phyloP scores from a whole-genome alignment of 2,113 vertebrate species.

The Ciconia boyciana region DNA sequence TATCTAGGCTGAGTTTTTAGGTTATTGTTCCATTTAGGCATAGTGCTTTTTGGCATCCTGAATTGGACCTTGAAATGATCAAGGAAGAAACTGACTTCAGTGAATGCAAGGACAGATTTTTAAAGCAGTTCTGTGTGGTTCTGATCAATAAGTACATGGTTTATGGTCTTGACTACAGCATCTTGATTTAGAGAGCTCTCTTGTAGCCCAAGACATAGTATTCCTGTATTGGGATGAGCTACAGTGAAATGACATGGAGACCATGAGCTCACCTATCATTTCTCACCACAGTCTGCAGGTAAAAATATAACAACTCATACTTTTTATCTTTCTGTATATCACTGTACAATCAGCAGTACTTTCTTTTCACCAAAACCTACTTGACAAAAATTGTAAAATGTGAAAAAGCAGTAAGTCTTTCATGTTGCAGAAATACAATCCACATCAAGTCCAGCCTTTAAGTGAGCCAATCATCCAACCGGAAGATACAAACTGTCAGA shows the following conservation, averaged over 20 bases:
- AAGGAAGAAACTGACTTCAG: not conserved
- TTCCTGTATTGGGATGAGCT: conserved; percentile 29
- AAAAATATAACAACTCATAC: conserved; percentile 21
- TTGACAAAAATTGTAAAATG: conserved; percentile 22
- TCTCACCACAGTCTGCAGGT: not conserved
- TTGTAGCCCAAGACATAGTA: conserved; percentile 13
- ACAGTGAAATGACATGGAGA: conserved; percentile 8
- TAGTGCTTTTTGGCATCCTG: not conserved
- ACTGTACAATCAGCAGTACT: not conserved
- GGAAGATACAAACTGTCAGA: not conserved
- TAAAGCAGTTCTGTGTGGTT: not conserved
- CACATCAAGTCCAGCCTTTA: not conserved
- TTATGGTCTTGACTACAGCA: conserved; percentile 26
- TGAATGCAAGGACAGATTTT: not conserved
- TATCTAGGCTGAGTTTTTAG: not conserved
- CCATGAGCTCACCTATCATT: conserved; percentile 15
- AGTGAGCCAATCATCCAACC: not conserved
- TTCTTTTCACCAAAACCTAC: conserved; percentile 17
- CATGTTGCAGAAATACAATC: conserved; percentile 6
- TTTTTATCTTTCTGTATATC: conserved; percentile 42
- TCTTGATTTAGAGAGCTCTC: conserved; percentile 55
- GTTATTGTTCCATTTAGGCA: not conserved
- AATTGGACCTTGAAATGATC: not conserved
- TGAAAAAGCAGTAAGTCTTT: conserved; percentile 8
- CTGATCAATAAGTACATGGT: conserved; percentile 43